These are phyloP conservation scores for Ophiothrix spiculata DNA, from an alignment of 35 echinoderm and acorn worm genomes.

Conservation along the genomic window DNA sequence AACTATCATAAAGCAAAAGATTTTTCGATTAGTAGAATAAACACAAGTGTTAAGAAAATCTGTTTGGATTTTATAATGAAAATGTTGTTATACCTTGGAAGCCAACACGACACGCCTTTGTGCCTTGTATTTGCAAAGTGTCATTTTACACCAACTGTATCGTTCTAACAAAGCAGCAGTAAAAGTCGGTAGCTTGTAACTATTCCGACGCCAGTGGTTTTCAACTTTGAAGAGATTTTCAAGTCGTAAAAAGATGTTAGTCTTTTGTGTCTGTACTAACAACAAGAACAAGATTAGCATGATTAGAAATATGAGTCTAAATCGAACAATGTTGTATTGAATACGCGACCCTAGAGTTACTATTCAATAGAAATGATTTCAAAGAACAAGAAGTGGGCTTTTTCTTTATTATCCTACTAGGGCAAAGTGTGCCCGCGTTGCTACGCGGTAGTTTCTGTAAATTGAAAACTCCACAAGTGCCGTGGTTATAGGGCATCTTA, in stretches of 20 bases:
- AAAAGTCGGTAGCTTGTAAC: not conserved
- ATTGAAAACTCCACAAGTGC: not conserved
- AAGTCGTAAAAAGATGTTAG: conserved; percentile 7
- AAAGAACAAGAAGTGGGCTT: not conserved
- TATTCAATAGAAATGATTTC: not conserved
- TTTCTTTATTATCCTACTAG: not conserved
- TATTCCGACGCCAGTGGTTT: not conserved
- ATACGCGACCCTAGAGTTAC: not conserved
- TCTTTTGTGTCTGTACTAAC: not conserved
- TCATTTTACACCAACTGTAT: not conserved
- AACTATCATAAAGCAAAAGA: too few relatives aligned
- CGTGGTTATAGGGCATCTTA: not conserved
- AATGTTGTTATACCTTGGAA: conserved; percentile 1
- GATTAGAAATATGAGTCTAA: not conserved
- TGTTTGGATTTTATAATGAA: not conserved
- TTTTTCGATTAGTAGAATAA: not conserved
- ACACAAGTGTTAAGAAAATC: not conserved
- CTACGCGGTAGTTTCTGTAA: not conserved
- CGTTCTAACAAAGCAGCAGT: not conserved
- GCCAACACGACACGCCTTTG: not conserved
- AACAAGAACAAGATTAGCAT: not conserved
- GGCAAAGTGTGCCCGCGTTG: conserved; percentile 1
- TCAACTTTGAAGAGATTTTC: not conserved
- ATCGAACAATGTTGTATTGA: conserved; percentile 2
- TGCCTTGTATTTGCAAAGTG: not conserved